These are phyloP conservation scores for Euzophera pinguis DNA, from an alignment of 2,888 invertebrate genomes.

Conservation along the genomic window DNA sequence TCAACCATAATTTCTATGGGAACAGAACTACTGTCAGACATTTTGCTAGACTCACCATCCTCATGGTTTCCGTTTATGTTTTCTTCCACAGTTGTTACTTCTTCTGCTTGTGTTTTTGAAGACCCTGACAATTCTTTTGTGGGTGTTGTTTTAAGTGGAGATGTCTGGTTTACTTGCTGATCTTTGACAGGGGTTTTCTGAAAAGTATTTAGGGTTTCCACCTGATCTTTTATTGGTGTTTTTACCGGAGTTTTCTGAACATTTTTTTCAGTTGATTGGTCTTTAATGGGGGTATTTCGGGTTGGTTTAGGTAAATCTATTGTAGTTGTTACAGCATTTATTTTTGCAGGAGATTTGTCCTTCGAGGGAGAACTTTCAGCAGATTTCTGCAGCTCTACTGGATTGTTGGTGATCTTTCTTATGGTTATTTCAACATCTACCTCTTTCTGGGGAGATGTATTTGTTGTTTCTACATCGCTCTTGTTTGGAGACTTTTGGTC, in stretches of 20 bases:
- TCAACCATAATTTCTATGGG: conserved; percentile 31
- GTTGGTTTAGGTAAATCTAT: not conserved
- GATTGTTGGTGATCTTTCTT: conserved; percentile 9
- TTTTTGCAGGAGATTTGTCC: not conserved
- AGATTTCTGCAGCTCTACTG: conserved; percentile 7
- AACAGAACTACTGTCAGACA: conserved; percentile 13
- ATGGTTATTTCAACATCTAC: conserved; percentile 15
- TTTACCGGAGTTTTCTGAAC: not conserved
- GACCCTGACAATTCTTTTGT: conserved; percentile 9
- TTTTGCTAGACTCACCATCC: conserved; percentile 9
- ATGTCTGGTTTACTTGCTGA: conserved; percentile 11
- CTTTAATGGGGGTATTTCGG: not conserved
- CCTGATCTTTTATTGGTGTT: not conserved
- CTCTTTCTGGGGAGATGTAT: conserved; percentile 24
- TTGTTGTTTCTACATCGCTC: conserved; percentile 14
- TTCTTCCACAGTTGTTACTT: not conserved
- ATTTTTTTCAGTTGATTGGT: not conserved
- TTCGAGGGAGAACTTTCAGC: not conserved
- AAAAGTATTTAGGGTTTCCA: conserved; percentile 11
- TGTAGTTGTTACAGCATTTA: not conserved
- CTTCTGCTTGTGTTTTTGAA: not conserved
- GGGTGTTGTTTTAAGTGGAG: conserved; percentile 14
- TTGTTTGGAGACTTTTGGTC: conserved; percentile 16
- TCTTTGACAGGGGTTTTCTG: conserved; percentile 9
- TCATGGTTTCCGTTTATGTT: conserved; percentile 19